phyloP scores from a whole-genome alignment of 2,797 vertebrate genomes.

The Lepidocolaptes lacrymiger region DNA sequence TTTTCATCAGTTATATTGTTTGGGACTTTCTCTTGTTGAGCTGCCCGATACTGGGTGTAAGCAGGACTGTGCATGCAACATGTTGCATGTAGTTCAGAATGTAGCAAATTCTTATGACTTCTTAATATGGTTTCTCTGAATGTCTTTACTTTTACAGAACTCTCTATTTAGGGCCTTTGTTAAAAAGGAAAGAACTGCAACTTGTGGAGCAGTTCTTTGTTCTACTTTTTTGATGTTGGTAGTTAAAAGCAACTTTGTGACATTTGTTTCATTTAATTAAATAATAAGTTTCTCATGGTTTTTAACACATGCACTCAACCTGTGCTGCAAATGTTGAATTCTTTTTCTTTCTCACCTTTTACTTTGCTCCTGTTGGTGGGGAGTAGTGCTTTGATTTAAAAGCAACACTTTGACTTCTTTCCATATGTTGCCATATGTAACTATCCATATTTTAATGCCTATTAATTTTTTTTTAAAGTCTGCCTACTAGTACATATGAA shows the following conservation, averaged over 20 bases:
- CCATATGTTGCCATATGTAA: not conserved
- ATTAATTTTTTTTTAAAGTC: not conserved
- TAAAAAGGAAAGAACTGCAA: not conserved
- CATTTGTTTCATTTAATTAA: not conserved
- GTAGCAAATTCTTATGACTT: not conserved
- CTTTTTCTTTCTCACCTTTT: not conserved
- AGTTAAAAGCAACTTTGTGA: not conserved
- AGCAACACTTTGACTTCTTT: not conserved
- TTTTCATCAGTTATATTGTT: not conserved
- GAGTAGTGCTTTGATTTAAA: not conserved
- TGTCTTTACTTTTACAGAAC: not conserved
- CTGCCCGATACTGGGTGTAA: not conserved
- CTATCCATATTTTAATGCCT: not conserved
- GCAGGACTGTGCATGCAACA: not conserved
- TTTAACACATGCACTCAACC: not conserved
- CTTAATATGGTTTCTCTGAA: not conserved
- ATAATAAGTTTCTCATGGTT: not conserved
- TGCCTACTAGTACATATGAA: not conserved
- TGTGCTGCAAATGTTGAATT: not conserved
- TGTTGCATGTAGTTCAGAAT: not conserved
- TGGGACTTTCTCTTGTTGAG: not conserved
- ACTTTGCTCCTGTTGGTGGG: not conserved
- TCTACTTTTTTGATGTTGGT: not conserved
- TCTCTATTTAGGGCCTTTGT: not conserved
- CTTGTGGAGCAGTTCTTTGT: not conserved